Evolutionary conservation across 2,113 vertebrate genomes (phyloP).

Genomic region (Nyctibius bracteatus): DNA sequence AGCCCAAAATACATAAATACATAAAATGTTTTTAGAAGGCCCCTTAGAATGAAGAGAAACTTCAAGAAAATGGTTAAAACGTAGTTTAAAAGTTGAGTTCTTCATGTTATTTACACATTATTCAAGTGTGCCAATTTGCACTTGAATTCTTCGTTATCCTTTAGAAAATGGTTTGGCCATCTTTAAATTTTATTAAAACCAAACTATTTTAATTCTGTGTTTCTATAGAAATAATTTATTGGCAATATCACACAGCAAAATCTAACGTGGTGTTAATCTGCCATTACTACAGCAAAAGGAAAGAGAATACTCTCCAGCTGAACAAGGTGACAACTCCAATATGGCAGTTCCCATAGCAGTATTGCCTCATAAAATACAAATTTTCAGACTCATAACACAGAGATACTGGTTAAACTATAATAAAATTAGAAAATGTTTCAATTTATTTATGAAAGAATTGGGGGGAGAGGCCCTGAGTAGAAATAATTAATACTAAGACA

Average conservation of each 20-base stretch:
- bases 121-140: neutral
- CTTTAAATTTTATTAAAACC: neutral
- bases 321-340: neutral
- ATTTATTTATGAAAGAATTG: neutral
- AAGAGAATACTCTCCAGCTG: neutral
- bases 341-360: neutral
- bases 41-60: neutral
- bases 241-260: neutral
- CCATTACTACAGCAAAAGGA: neutral
- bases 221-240: neutral
- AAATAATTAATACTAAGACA: neutral
- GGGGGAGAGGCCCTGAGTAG: neutral
- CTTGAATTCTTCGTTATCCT: neutral
- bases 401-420: neutral
- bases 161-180: neutral
- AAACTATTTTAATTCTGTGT: neutral
- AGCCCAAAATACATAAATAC: neutral
- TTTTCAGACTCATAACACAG: neutral
- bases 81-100: neutral
- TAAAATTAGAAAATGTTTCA: neutral
- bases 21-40: neutral
- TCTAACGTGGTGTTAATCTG: rapidly evolving
- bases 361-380: neutral
- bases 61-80: neutral
- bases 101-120: neutral